A percentile compares a stretch with the other conserved stretches of the same genome.
Evolutionary conservation across 2,888 invertebrate genomes (phyloP).

Genomic region (Habrosyne pyritoides): DNA sequence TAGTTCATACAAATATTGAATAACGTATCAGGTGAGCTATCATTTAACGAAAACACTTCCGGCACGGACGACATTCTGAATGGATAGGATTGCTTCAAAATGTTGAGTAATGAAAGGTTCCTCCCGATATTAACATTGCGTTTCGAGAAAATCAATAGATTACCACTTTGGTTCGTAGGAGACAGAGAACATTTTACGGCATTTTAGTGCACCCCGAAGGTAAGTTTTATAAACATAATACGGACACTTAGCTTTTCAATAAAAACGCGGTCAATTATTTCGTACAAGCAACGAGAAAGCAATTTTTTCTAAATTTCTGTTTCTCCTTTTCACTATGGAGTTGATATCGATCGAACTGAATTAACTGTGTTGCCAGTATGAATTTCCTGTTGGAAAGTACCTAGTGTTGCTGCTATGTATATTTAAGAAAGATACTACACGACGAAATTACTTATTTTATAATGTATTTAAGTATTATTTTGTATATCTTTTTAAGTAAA

Average conservation of each 20-base stretch:
- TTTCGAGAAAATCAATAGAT: constrained; percentile 3
- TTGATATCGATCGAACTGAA: no score
- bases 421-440: no score
- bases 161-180: neutral
- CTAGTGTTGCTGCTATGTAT: no score
- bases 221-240: neutral
- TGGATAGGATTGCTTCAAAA: constrained; percentile 27
- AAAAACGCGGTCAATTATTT: neutral
- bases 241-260: neutral
- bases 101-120: constrained; percentile 40
- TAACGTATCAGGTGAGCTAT: constrained; percentile 83
- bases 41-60: constrained; percentile 54
- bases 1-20: constrained; percentile 86
- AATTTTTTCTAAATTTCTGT: constrained; percentile 14
- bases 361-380: no score
- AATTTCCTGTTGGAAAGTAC: no score
- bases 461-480: no score
- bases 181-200: neutral
- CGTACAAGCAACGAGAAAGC: constrained; percentile 40
- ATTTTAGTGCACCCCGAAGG: neutral
- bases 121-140: constrained; percentile 41
- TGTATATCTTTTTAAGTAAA: no score
- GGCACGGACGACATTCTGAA: constrained; percentile 55
- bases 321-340: neutral
- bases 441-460: no score